These are phyloP conservation scores for Tympanuchus pallidicinctus DNA, from an alignment of 2,113 vertebrate genomes.

Conservation along the genomic window DNA sequence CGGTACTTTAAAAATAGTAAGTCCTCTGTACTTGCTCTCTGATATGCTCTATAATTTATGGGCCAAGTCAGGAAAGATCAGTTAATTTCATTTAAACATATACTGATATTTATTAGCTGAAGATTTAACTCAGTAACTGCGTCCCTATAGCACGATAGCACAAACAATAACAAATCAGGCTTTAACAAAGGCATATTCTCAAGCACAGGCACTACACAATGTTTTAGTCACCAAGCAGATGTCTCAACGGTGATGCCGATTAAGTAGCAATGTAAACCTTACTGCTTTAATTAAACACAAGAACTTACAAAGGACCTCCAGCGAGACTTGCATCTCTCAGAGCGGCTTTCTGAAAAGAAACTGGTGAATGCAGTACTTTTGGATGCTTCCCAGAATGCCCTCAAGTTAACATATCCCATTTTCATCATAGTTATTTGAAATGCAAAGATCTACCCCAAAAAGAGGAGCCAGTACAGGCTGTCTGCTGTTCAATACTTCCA, in stretches of 20 bases:
- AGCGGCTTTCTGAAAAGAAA: conserved; percentile 22
- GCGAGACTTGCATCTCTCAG: conserved; percentile 13
- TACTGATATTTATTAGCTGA: neutral
- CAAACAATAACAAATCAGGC: conserved; percentile 4
- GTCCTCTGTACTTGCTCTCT: neutral
- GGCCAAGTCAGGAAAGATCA: neutral
- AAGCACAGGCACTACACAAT: neutral
- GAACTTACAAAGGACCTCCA: conserved; percentile 58
- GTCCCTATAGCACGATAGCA: neutral
- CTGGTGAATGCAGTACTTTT: neutral
- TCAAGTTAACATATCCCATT: conserved; percentile 22
- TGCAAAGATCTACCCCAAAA: neutral
- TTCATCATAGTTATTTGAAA: neutral
- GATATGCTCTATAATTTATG: neutral
- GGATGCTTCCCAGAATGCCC: conserved; percentile 9
- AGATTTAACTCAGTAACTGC: neutral
- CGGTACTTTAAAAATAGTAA: neutral
- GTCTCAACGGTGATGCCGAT: conserved; percentile 56
- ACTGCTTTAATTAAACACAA: conserved; percentile 66
- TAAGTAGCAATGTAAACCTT: conserved; percentile 55
- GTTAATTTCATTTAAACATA: neutral
- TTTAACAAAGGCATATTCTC: conserved; percentile 14
- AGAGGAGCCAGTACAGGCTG: neutral
- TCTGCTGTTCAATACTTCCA: conserved; percentile 17
- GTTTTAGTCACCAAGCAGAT: conserved; percentile 21